A percentile compares a stretch with the other conserved stretches of the same genome.
Conservation (phyloP, 2,113 vertebrate genomes). For the Phalacrocorax aristotelis region DNA sequence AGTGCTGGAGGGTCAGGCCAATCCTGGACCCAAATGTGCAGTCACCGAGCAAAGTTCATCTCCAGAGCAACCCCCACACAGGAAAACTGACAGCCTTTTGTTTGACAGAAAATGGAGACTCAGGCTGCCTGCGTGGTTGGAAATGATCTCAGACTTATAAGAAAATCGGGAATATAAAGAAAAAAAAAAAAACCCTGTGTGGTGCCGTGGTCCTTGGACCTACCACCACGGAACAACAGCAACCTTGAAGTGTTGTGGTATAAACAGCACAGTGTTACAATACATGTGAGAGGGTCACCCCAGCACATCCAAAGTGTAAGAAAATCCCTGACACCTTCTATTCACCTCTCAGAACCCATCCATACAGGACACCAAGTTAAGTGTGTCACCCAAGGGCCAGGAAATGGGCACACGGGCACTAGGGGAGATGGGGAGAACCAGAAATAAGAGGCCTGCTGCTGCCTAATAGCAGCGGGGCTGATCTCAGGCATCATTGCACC, state of each 20-base stretch:
- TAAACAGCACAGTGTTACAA: neutral
- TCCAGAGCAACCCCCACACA: rapidly evolving
- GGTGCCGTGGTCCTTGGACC: neutral
- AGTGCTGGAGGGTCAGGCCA: neutral
- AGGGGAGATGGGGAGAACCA: neutral
- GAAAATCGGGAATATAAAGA: neutral
- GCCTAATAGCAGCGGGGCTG: rapidly evolving
- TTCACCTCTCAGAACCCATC: neutral
- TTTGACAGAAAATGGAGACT: neutral
- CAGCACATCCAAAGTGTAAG: rapidly evolving
- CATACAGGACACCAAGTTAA: neutral
- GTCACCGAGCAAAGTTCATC: neutral
- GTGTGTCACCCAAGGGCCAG: neutral
- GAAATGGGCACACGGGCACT: neutral
- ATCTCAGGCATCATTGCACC: rapidly evolving
- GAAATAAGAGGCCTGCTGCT: neutral
- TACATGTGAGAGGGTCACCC: rapidly evolving
- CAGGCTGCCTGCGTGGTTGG: rapidly evolving
- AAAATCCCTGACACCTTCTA: neutral
- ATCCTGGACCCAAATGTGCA: rapidly evolving
- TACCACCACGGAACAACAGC: rapidly evolving
- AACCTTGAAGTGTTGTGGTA: rapidly evolving
- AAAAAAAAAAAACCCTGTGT: rapidly evolving
- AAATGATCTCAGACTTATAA: neutral
- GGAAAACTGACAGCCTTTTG: neutral